Evolutionary conservation across 2,888 invertebrate species (phyloP).

Genomic region (Xylota sylvarum): DNA sequence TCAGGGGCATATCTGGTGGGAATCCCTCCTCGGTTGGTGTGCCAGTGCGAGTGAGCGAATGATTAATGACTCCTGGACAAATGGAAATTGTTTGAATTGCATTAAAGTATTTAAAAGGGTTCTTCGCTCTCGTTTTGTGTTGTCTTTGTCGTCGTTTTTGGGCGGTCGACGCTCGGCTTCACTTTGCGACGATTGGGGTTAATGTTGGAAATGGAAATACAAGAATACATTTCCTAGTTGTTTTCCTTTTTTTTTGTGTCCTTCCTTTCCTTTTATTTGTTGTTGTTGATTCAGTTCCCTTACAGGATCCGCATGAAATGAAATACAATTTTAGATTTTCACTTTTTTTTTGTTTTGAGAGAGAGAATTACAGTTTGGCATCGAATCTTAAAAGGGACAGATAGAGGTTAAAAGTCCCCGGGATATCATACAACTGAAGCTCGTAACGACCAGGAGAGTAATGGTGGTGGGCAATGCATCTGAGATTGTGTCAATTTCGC

Average conservation of each 20-base stretch:
- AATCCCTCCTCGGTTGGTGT: conserved; percentile 71
- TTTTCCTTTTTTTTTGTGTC: conserved; percentile 7
- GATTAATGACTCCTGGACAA: conserved; percentile 84
- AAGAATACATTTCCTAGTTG: conserved; percentile 59
- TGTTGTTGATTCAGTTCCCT: conserved; percentile 30
- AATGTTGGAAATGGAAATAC: conserved; percentile 67
- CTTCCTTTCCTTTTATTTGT: conserved; percentile 14
- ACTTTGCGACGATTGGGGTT: conserved; percentile 67
- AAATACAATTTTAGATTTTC: conserved; percentile 50
- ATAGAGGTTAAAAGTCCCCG: conserved; percentile 44
- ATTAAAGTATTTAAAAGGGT: conserved; percentile 81
- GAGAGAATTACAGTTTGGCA: conserved; percentile 43
- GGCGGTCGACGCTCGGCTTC: conserved; percentile 57
- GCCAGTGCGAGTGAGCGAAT: conserved; percentile 79
- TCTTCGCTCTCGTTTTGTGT: conserved; percentile 53
- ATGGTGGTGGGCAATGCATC: conserved; percentile 58
- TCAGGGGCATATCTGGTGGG: conserved; percentile 71
- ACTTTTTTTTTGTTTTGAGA: conserved; percentile 15
- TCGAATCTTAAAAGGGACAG: conserved; percentile 46
- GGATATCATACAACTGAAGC: conserved; percentile 5
- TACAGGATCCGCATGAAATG: conserved; percentile 50
- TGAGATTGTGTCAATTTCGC: conserved; percentile 70
- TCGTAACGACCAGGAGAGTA: conserved; percentile 6
- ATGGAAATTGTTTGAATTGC: conserved; percentile 84
- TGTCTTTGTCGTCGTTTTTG: conserved; percentile 23